These are phyloP conservation scores for Erpobdella octoculata DNA, from an alignment of 2,888 invertebrate genomes.

Conservation along the genomic window DNA sequence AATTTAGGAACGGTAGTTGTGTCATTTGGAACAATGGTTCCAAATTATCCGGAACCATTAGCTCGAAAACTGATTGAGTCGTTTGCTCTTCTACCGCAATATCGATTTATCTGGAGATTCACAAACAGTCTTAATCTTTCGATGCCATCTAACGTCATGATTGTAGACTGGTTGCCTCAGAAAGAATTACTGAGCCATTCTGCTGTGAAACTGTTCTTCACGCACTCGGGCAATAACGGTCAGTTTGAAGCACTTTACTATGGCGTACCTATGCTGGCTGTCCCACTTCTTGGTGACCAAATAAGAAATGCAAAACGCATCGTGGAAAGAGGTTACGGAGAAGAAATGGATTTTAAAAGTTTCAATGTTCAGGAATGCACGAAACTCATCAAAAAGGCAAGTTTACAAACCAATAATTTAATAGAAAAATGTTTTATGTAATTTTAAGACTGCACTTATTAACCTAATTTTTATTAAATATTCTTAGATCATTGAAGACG, in stretches of 20 bases:
- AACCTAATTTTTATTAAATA: not conserved
- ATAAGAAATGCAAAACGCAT: constrained; percentile 37
- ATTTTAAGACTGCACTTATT: no score
- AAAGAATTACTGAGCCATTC: constrained; percentile 33
- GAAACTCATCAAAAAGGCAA: not conserved
- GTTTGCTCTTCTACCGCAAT: no score
- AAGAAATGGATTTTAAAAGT: not conserved
- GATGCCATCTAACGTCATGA: constrained; percentile 21
- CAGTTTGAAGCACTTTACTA: constrained; percentile 41
- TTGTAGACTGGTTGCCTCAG: no score
- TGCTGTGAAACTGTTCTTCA: constrained; percentile 39
- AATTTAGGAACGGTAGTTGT: no score
- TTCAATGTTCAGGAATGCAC: not conserved
- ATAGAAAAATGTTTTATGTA: no score
- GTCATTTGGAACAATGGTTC: no score
- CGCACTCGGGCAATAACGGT: constrained; percentile 41
- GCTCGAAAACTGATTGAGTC: no score
- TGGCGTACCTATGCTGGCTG: constrained; percentile 40
- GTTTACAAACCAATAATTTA: no score
- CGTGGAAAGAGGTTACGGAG: constrained; percentile 29
- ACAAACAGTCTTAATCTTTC: no score
- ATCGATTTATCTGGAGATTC: no score
- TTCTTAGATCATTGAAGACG: no score
- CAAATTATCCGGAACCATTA: no score
- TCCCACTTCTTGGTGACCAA: constrained; percentile 40